Evolutionary conservation across 2,113 vertebrate genomes (phyloP).

Genomic region (Amphiprion ocellaris): DNA sequence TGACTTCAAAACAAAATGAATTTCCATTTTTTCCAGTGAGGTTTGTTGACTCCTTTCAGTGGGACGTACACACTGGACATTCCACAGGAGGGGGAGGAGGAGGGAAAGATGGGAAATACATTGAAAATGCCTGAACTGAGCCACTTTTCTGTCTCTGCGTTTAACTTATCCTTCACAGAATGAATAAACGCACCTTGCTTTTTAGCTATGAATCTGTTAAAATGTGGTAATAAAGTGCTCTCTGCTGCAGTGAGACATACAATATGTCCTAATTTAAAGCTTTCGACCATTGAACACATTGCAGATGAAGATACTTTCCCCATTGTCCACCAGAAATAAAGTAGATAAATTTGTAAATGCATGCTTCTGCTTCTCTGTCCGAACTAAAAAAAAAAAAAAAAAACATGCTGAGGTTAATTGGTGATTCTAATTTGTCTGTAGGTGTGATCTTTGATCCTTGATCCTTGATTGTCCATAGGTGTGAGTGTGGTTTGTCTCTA

Average conservation of each 20-base stretch:
- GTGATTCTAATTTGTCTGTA: too few relatives aligned
- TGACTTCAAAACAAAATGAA: conserved; percentile 32
- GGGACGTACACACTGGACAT: conserved; percentile 34
- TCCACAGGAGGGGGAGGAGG: conserved; percentile 38
- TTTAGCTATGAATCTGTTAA: background rate
- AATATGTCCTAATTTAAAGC: background rate
- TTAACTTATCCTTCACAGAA: background rate
- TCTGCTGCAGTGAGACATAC: background rate
- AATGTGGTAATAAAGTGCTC: background rate
- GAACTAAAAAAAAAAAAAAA: too few relatives aligned
- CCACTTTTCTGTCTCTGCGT: background rate
- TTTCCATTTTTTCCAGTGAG: conserved; percentile 28
- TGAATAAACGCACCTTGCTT: background rate
- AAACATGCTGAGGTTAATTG: too few relatives aligned
- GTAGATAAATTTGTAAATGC: too few relatives aligned
- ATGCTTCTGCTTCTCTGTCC: too few relatives aligned
- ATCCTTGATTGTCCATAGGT: too few relatives aligned
- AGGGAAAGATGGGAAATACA: conserved; percentile 13
- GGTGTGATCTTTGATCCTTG: too few relatives aligned
- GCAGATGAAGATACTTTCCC: background rate
- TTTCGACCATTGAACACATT: background rate
- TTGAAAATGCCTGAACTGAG: background rate
- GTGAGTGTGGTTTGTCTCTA: too few relatives aligned
- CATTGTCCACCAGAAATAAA: too few relatives aligned
- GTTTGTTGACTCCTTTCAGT: conserved; percentile 48